Conservation (phyloP, 2,113 vertebrate genomes). For the Shinisaurus crocodilurus region DNA sequence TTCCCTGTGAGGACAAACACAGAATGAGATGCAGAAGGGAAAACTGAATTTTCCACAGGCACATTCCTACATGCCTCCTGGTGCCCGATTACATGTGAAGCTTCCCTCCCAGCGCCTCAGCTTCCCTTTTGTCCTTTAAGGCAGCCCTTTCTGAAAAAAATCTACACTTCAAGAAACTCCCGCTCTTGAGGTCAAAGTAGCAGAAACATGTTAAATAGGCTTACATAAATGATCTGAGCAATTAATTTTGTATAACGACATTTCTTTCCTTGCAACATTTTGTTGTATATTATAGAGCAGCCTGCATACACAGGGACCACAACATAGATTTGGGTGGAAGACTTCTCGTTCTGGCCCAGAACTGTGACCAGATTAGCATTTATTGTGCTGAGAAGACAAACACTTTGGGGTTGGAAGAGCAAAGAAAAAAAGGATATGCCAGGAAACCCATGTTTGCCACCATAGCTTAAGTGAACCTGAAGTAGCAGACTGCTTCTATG, state of each 20-base stretch:
- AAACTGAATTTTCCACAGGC: conserved; percentile 11
- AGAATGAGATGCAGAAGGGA: conserved; percentile 1
- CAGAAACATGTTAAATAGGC: neutral
- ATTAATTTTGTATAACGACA: neutral
- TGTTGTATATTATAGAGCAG: neutral
- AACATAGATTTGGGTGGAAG: neutral
- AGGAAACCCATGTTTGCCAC: conserved; percentile 2
- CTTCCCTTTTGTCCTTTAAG: neutral
- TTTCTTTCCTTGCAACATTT: neutral
- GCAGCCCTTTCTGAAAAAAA: neutral
- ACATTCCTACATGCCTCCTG: neutral
- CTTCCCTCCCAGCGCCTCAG: too few species aligned
- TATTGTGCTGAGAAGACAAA: neutral
- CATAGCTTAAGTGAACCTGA: neutral
- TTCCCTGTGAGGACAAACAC: conserved; percentile 78
- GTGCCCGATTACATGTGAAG: neutral
- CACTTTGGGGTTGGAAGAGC: too few species aligned
- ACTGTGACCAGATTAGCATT: neutral
- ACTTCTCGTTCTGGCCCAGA: neutral
- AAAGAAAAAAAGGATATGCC: neutral
- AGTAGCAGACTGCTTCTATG: neutral
- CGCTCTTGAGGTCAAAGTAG: neutral
- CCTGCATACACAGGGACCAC: neutral
- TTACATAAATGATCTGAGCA: neutral
- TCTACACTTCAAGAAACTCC: neutral